Conservation (phyloP, 2,888 invertebrate genomes). For the Barypeithes pellucidus region DNA sequence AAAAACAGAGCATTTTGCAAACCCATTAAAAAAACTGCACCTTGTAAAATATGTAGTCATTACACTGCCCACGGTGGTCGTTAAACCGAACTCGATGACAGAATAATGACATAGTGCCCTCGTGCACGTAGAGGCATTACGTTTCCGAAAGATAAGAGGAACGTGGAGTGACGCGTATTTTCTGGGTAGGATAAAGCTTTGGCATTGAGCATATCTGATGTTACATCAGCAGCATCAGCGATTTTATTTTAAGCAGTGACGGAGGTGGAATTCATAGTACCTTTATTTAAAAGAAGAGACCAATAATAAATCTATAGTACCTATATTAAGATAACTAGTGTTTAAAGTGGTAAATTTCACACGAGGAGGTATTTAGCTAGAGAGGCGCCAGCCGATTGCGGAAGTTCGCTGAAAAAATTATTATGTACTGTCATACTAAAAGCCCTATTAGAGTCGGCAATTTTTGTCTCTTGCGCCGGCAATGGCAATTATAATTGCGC, state of each 20-base stretch:
- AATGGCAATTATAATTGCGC: too few relatives aligned
- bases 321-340: too few relatives aligned
- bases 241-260: constrained; percentile 11
- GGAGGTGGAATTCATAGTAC: too few relatives aligned
- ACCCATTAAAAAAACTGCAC: constrained; percentile 4
- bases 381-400: too few relatives aligned
- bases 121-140: constrained; percentile 17
- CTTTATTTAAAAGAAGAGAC: too few relatives aligned
- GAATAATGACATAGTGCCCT: constrained; percentile 26
- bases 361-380: too few relatives aligned
- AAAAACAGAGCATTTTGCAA: constrained; percentile 12
- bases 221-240: constrained; percentile 20
- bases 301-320: too few relatives aligned
- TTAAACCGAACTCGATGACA: constrained; percentile 20
- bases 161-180: background rate
- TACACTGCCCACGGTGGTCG: constrained; percentile 21
- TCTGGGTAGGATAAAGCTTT: constrained; percentile 15
- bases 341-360: too few relatives aligned
- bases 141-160: constrained; percentile 12
- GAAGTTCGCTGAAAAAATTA: too few relatives aligned
- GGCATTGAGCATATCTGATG: constrained; percentile 8
- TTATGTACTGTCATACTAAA: too few relatives aligned
- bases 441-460: too few relatives aligned
- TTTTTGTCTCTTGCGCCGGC: too few relatives aligned
- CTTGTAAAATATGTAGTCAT: constrained; percentile 11